These are phyloP conservation scores for Smittia sp. DNA, from an alignment of 2,888 invertebrate genomes.

Conservation along the genomic window DNA sequence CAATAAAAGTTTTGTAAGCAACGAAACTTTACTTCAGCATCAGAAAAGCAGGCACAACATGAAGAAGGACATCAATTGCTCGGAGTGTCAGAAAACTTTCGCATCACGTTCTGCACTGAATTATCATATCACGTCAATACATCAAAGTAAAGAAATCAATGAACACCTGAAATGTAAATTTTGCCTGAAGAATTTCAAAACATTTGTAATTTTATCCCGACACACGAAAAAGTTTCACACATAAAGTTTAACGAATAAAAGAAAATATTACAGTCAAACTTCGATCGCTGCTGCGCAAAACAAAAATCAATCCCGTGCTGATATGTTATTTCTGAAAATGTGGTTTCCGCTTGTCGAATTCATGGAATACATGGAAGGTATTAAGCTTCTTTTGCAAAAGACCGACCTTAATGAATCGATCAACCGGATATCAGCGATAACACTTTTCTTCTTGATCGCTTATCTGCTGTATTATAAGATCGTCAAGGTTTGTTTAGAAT, in stretches of 20 bases:
- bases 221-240: conserved; percentile 15
- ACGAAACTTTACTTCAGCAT: conserved; percentile 18
- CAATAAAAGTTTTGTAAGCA: conserved; percentile 15
- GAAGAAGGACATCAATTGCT: conserved; percentile 18
- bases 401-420: conserved; percentile 12
- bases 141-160: neutral
- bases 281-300: no score
- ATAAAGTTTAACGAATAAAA: no score
- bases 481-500: neutral
- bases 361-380: neutral
- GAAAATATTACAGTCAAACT: no score
- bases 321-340: no score
- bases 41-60: conserved; percentile 15
- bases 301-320: neutral
- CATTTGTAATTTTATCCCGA: neutral
- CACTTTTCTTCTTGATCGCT: neutral
- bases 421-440: neutral
- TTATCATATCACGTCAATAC: conserved; percentile 17
- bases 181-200: conserved; percentile 20
- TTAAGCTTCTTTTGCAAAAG: conserved; percentile 3
- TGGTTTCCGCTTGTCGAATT: conserved; percentile 26
- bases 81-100: neutral
- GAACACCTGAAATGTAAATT: neutral
- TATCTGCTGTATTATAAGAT: conserved; percentile 8
- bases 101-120: conserved; percentile 3